These are phyloP conservation scores for Melanotaenia boesemani DNA, from an alignment of 2,797 vertebrate species.

Conservation along the genomic window DNA sequence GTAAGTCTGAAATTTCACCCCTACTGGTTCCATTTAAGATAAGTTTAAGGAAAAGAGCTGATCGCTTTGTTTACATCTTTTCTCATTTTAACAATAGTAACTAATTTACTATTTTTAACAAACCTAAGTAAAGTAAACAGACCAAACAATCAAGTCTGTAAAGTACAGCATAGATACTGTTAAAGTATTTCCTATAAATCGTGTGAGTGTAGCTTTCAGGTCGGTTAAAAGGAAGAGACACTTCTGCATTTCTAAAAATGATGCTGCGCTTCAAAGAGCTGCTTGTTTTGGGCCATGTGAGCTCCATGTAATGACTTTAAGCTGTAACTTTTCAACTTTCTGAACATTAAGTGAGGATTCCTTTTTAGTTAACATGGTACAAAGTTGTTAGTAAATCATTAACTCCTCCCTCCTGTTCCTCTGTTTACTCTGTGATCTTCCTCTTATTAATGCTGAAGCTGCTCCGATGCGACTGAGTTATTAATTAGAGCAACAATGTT, in stretches of 20 bases:
- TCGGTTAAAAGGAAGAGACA: background rate
- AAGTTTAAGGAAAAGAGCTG: background rate
- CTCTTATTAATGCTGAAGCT: slow-evolving; percentile 32
- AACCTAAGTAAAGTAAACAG: background rate
- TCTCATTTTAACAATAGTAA: background rate
- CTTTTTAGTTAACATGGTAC: background rate
- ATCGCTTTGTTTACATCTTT: too few relatives aligned
- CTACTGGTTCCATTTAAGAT: background rate
- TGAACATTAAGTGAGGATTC: background rate
- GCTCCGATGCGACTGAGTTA: slow-evolving; percentile 50
- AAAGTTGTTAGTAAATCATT: background rate
- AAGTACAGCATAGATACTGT: background rate
- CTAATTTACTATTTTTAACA: background rate
- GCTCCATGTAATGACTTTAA: background rate
- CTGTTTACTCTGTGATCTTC: slow-evolving; percentile 29
- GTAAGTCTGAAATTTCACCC: too few relatives aligned
- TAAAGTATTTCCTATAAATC: too few relatives aligned
- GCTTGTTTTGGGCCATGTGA: background rate
- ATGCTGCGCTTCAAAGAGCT: background rate
- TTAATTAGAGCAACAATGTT: slow-evolving; percentile 72
- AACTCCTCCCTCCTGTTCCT: slow-evolving; percentile 8
- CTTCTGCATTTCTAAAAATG: background rate
- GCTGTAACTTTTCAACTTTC: background rate
- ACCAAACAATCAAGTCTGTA: background rate
- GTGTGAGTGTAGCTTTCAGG: background rate